Base-by-base conservation (phyloP, 2,888 invertebrate species). In the Sinodicranocentrus sp. region DNA sequence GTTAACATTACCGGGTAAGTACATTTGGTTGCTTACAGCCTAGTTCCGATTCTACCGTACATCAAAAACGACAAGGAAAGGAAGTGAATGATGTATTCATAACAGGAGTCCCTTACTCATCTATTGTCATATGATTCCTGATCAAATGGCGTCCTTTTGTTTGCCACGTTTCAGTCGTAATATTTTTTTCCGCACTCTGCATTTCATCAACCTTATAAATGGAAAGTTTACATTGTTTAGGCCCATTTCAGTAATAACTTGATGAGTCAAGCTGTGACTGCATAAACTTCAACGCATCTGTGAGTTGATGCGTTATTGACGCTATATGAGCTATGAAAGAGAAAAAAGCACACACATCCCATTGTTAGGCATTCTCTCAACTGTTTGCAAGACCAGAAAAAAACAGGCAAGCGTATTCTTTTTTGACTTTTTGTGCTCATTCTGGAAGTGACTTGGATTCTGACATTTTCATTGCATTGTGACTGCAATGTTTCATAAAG, bases 111-210 rank as follows among this genome's bases (percentile, higher is more conserved):
- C 15, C 63, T 21, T 23, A 63, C 33, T 48, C 15, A 52, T 63
- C 52, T 63, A 63, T 75, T 75, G 75, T 75, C 61, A 48, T 44
- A 10, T 19, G 2, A 61, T 65, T 75, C 39, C 33, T 76, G 67
- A 67, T 67, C 52, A 65, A 76, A 65, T 67, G 43, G 57, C 65
- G 10, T 75, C 48, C 63, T 17, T 63, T 75, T 63, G 75, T 75
- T 75, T 75, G 75, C 75, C 75, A 75, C 63, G 63, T 75, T 76
- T 54, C 67, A 65, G 54, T 67, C 67, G 48, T 43, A 65, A 19
- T 65, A 65, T 76, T 76, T n/a, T 75, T 76, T 76, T 76, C 76
- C 76, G 67, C 76, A 44, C 48, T 65, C n/a, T 76, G 76, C 52
- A 65, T 76, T 67, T 25, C 54, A 76, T 65, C 54, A 21, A n/a